A percentile compares a stretch with the other conserved stretches of the same genome.
phyloP scores from a whole-genome alignment of 2,888 invertebrate genomes.

The Megaustenia siamemsis region DNA sequence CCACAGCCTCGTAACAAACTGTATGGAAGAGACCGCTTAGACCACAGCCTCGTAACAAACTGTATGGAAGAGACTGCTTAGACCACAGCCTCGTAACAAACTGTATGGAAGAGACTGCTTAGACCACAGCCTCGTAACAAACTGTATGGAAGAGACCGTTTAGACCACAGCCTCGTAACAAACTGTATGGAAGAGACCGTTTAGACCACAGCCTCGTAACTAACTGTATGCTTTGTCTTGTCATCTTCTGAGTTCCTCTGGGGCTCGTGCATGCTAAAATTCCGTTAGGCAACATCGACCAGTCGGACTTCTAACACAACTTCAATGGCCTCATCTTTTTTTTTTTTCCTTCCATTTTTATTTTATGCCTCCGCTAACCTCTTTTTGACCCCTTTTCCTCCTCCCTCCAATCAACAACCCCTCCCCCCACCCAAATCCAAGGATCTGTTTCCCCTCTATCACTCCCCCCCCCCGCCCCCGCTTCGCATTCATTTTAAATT shows the following conservation, averaged over 20 bases:
- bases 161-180: too few relatives aligned
- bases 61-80: too few relatives aligned
- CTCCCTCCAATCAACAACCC: background rate
- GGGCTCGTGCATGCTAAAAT: background rate
- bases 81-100: too few relatives aligned
- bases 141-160: too few relatives aligned
- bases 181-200: too few relatives aligned
- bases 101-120: too few relatives aligned
- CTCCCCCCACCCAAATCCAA: background rate
- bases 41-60: too few relatives aligned
- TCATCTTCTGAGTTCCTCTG: background rate
- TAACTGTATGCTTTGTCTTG: background rate
- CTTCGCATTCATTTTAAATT: background rate
- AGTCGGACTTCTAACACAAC: background rate
- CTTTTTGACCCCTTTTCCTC: background rate
- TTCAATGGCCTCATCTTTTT: constrained; percentile 14
- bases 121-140: too few relatives aligned
- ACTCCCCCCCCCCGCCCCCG: background rate
- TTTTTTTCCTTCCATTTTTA: too few relatives aligned
- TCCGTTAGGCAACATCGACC: constrained; percentile 20
- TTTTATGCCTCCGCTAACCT: background rate
- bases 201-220: too few relatives aligned
- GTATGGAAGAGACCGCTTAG: too few relatives aligned
- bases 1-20: too few relatives aligned
- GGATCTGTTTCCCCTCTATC: background rate